Conservation (phyloP, 92 coral and sea anemone genomes). For the Metridium senile region DNA sequence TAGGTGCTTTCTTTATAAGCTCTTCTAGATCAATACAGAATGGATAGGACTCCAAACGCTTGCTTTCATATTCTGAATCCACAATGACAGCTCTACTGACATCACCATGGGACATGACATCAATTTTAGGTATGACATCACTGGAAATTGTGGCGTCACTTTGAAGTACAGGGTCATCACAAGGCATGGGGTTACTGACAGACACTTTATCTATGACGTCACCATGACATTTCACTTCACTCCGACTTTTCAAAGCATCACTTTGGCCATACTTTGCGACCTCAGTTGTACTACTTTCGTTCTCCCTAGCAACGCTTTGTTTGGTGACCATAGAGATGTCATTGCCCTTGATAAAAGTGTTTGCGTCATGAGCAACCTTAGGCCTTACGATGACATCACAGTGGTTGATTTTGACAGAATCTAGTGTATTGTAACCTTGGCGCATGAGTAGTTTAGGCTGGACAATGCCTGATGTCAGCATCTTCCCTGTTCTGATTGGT, state of each 20-base stretch:
- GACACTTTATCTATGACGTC: no score
- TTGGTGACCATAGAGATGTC: neutral
- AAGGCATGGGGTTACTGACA: no score
- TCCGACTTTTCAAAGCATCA: no score
- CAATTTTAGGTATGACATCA: neutral
- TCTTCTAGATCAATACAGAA: neutral
- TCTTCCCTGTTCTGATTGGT: neutral
- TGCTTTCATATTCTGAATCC: neutral
- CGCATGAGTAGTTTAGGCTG: neutral
- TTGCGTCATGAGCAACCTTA: neutral
- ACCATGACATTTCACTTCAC: no score
- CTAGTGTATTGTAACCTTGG: slow-evolving; percentile 2
- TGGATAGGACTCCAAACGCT: neutral
- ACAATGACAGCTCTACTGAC: neutral
- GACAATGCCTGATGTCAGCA: neutral
- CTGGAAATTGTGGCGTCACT: neutral
- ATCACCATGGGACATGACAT: neutral
- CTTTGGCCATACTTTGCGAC: no score
- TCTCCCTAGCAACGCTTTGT: slow-evolving; percentile 10
- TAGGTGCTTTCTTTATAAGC: neutral
- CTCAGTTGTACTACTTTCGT: no score
- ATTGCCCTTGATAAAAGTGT: neutral
- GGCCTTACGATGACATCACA: neutral
- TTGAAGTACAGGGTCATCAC: no score
- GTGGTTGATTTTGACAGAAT: neutral